A percentile compares a stretch with the other conserved stretches of the same genome.
phyloP scores from a whole-genome alignment of 2,797 vertebrate species.

The Chloroceryle amazona region DNA sequence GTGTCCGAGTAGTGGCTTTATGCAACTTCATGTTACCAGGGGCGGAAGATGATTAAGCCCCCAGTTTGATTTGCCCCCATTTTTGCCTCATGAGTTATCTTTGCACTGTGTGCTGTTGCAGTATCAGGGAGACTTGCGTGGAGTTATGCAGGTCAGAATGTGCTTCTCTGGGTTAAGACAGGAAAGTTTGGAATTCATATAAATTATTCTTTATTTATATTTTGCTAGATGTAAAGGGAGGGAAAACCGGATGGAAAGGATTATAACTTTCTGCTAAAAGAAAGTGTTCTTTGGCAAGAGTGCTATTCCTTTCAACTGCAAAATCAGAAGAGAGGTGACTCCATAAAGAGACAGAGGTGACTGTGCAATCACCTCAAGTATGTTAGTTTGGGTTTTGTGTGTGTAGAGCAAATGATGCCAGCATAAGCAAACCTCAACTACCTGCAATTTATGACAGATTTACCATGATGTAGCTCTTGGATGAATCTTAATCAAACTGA shows the following conservation, averaged over 20 bases:
- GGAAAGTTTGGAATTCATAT: background rate
- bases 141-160: no score
- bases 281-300: background rate
- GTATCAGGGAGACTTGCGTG: no score
- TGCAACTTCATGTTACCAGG: no score
- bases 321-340: background rate
- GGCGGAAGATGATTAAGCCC: no score
- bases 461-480: background rate
- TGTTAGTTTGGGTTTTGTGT: background rate
- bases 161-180: background rate
- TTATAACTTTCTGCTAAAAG: background rate
- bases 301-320: background rate
- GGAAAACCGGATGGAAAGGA: background rate
- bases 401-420: background rate
- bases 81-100: no score
- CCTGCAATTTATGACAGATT: background rate
- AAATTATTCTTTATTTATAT: background rate
- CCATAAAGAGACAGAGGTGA: background rate
- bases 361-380: background rate
- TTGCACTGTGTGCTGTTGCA: no score
- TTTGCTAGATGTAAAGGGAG: background rate
- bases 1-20: no score
- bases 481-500: background rate
- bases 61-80: no score
- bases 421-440: background rate